Evolutionary conservation across 2,797 vertebrate species (phyloP), one percentile per base, ranked within the genome.

Genomic region (Gallinago stenura): DNA sequence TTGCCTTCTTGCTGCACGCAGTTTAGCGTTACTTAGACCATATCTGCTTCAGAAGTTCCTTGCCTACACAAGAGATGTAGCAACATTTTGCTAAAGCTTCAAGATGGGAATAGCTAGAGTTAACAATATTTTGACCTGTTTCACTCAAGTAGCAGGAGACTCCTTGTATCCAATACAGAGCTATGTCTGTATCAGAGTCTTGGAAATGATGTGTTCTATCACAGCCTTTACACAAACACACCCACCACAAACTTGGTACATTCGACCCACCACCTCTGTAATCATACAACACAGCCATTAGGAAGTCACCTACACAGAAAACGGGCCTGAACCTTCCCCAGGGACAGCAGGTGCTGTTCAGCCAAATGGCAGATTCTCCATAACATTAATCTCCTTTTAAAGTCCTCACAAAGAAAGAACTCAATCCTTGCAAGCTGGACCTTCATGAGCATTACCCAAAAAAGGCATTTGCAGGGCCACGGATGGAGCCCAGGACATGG

Each of bases 131-230:
- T 24, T 73, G 35, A 66, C 13, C 25, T 0, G 0, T 84, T 86
- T 53, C 33, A 39, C 9, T 77, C 60, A 37, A 56, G 70, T 1
- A 75, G 19, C 45, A 65, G 31, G 58, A 48, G 53, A 84, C 41
- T 60, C 35, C 20, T 83, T 39, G 17, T 15, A 81, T 19, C 26
- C 4, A 81, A 54, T 18, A 43, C 6, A 73, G 30, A 60, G 7
- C 21, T 13, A 18, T 0, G 4, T 13, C 48, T 69, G 54, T 31
- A n/a, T 8, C 9, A 56, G 20, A 53, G n/a, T 7, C 22, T 53
- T 9, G 3, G 56, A 61, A 84, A 66, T 1, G 0, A 68, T 1
- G 3, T n/a, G 70, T 14, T 70, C 56, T 35, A 15, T 20, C n/a
- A 11, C 21, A 75, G 51, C 30, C 37, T 21, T 50, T 6, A 33